phyloP scores from a whole-genome alignment of 2,113 vertebrate species.

The Thymallus thymallus region DNA sequence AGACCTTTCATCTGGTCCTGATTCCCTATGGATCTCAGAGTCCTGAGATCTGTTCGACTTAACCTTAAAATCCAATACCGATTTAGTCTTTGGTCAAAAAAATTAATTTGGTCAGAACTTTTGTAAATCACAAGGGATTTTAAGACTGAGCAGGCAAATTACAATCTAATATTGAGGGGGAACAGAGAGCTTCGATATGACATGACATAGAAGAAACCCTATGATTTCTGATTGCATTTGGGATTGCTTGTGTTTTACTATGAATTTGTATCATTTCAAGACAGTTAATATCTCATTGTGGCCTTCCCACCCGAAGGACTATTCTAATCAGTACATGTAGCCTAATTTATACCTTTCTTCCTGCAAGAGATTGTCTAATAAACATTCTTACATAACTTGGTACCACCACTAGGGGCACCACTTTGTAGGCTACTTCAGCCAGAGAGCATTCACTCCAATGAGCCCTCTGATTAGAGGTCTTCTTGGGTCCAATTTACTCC shows the following conservation, averaged over 20 bases:
- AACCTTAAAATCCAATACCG: conserved; percentile 5
- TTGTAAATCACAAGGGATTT: not conserved
- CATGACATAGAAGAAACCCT: no score
- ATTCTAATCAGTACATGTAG: no score
- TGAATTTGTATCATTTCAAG: no score
- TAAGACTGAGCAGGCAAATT: not conserved
- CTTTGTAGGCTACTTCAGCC: no score
- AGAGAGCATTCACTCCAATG: no score
- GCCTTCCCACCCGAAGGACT: no score
- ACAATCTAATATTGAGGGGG: not conserved
- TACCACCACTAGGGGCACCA: not conserved
- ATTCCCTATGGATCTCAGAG: conserved; percentile 1
- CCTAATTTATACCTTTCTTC: no score
- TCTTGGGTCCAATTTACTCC: no score
- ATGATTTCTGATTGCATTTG: no score
- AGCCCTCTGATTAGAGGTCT: no score
- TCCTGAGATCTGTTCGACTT: conserved; percentile 1
- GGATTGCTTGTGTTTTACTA: no score
- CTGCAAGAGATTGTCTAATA: not conserved
- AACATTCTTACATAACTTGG: not conserved
- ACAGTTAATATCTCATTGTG: no score
- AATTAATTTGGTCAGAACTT: not conserved
- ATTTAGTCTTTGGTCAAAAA: not conserved
- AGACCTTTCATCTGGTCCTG: conserved; percentile 9
- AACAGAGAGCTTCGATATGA: not conserved